Base-by-base conservation (phyloP, 2,797 vertebrate species). In the Microchirus variegatus region DNA sequence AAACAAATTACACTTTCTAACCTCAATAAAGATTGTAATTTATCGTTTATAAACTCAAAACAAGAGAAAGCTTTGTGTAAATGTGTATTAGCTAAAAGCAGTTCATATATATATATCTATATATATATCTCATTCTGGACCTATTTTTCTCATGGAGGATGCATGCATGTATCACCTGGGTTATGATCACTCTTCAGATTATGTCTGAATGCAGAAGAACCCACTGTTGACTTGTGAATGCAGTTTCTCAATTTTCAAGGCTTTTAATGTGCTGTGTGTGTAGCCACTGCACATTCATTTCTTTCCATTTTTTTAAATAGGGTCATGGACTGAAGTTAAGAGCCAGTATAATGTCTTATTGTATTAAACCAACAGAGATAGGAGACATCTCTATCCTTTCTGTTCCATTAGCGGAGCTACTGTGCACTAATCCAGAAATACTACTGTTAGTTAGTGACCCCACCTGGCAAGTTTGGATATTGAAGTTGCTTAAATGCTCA, bases 391-490 rank as follows among this genome's bases (percentile, higher is more conserved):
- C 16, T 5, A 42, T 26, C 54, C 10, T 19, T 7, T 0, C 1
- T 41, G 19, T 52, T 18, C 44, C 51, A 26, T 37, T 37, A 14
- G n/a, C 36, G 26, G 18, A 16, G n/a, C 26, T 38, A 13, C 26
- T 18, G 13, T 6, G 9, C 17, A 7, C 4, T 31, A 17, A 7
- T n/a, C 12, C n/a, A 26, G 2, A 40, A 45, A 31, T 31, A 31
- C 36, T 18, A 4, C 8, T 35, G 4, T 18, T 46, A 36, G 42
- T 67, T 70, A 19, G 63, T 46, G 80, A 69, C 77, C 59, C 59
- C 77, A 50, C 4, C 49, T 76, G 82, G 53, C 9, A 42, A 13
- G 6, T 38, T 22, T n/a, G 18, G n/a, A 41, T 64, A 70, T 16
- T 70, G 42, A 5, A 4, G 10, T 45, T 18, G 6, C 16, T 6